Conservation (phyloP, 1,140 invertebrate genomes). For the Drosophila erecta region DNA sequence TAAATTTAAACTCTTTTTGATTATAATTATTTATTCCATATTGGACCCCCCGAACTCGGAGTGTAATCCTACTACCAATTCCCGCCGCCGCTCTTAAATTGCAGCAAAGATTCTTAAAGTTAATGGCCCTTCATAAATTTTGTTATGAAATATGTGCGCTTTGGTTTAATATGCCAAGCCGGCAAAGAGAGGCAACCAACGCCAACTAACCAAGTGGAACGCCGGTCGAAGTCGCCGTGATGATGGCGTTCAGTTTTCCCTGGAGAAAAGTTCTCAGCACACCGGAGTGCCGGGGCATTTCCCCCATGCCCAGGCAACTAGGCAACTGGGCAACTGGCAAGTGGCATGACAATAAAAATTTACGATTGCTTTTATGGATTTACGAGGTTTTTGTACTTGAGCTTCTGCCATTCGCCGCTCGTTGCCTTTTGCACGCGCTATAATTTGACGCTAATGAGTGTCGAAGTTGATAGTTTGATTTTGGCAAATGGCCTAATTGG, state of each 20-base stretch:
- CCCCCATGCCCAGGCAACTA: slow-evolving; percentile 8
- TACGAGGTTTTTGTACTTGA: slow-evolving; percentile 68
- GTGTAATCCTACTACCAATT: slow-evolving; percentile 9
- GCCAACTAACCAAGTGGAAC: slow-evolving; percentile 50
- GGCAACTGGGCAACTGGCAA: slow-evolving; percentile 38
- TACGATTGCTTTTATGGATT: slow-evolving; percentile 83
- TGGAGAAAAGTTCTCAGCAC: slow-evolving; percentile 78
- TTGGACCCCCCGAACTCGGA: too few species aligned
- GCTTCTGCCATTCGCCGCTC: slow-evolving; percentile 24
- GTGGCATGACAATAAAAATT: slow-evolving; percentile 82
- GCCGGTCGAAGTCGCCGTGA: slow-evolving; percentile 17
- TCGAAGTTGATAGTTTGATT: slow-evolving; percentile 79
- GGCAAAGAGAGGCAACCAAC: slow-evolving; percentile 17
- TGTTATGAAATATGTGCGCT: slow-evolving; percentile 81
- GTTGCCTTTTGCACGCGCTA: slow-evolving; percentile 45
- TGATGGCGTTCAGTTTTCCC: slow-evolving; percentile 63
- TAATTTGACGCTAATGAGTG: slow-evolving; percentile 82
- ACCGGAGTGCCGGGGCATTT: slow-evolving; percentile 38
- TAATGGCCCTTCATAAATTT: slow-evolving; percentile 83
- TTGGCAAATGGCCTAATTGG: slow-evolving; percentile 71
- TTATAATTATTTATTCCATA: too few species aligned
- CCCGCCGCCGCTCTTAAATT: slow-evolving; percentile 57
- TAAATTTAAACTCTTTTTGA: too few species aligned
- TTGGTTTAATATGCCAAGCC: slow-evolving; percentile 70
- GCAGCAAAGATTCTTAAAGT: slow-evolving; percentile 80